phyloP scores from a whole-genome alignment of 2,797 vertebrate genomes.

The Siniperca obscura region DNA sequence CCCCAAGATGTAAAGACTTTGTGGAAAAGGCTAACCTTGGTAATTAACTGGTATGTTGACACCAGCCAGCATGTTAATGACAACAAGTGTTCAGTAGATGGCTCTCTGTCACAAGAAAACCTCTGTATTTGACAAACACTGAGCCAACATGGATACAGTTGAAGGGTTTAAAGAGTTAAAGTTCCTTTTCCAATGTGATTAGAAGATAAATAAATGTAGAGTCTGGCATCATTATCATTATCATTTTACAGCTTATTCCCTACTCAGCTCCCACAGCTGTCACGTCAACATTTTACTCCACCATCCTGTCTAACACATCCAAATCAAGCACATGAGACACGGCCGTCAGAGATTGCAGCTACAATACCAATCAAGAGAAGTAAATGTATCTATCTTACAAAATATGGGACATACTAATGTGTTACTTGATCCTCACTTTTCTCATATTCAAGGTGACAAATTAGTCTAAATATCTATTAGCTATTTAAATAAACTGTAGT shows the following conservation, averaged over 20 bases:
- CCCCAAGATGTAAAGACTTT: not conserved
- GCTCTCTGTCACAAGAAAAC: conserved; percentile 61
- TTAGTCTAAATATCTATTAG: not conserved
- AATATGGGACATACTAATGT: not conserved
- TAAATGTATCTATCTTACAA: not conserved
- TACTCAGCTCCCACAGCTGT: not conserved
- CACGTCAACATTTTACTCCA: not conserved
- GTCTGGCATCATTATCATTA: not conserved
- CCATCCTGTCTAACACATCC: not conserved
- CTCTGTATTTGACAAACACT: not conserved
- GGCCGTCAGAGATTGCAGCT: not conserved
- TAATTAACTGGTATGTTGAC: conserved; percentile 18
- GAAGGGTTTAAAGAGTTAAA: not conserved
- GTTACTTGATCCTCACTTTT: not conserved
- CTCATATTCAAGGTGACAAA: not conserved
- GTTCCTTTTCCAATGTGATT: not conserved
- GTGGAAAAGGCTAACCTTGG: conserved; percentile 3
- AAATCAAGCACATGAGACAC: not conserved
- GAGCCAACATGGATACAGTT: not conserved
- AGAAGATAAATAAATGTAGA: not conserved
- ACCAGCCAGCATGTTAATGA: conserved; percentile 37
- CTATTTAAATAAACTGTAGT: conserved; percentile 3
- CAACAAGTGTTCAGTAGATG: conserved; percentile 64
- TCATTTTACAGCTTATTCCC: not conserved
- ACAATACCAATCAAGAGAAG: not conserved